Evolutionary conservation across 1,140 invertebrate genomes (phyloP).

Genomic region (Geopemphigus sp.): DNA sequence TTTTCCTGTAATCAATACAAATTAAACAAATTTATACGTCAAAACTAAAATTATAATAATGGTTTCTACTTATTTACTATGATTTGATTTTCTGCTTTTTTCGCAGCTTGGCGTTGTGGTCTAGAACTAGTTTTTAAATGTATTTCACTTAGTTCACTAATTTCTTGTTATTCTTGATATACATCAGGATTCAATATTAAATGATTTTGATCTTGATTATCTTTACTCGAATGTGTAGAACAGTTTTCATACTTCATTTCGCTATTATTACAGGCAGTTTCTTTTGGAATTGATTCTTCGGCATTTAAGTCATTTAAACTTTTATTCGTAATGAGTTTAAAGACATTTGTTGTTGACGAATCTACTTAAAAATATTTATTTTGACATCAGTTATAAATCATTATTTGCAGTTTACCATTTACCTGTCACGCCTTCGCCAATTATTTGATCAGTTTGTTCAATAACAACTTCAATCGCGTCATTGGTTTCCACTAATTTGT

Average conservation of each 20-base stretch:
- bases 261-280: not conserved
- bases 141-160: not conserved
- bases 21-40: too few species aligned
- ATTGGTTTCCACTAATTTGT: slow-evolving; percentile 39
- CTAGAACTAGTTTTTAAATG: slow-evolving; percentile 51
- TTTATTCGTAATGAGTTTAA: not conserved
- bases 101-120: too few species aligned
- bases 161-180: too few species aligned
- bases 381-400: too few species aligned
- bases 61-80: slow-evolving; percentile 54
- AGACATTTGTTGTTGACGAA: not conserved
- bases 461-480: not conserved
- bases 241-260: too few species aligned
- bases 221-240: too few species aligned
- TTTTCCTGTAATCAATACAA: slow-evolving; percentile 34
- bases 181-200: too few species aligned
- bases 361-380: slow-evolving; percentile 8
- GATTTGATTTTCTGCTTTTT: slow-evolving; percentile 54
- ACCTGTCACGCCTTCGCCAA: too few species aligned
- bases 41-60: too few species aligned
- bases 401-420: not conserved
- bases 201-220: too few species aligned
- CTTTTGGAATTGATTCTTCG: not conserved
- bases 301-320: not conserved
- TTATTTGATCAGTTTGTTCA: too few species aligned